Percentiles rank a stretch among this genome's conserved stretches.
Evolutionary conservation across 2,797 vertebrate genomes (phyloP).

Genomic region (Sternarchorhynchus goeldii): DNA sequence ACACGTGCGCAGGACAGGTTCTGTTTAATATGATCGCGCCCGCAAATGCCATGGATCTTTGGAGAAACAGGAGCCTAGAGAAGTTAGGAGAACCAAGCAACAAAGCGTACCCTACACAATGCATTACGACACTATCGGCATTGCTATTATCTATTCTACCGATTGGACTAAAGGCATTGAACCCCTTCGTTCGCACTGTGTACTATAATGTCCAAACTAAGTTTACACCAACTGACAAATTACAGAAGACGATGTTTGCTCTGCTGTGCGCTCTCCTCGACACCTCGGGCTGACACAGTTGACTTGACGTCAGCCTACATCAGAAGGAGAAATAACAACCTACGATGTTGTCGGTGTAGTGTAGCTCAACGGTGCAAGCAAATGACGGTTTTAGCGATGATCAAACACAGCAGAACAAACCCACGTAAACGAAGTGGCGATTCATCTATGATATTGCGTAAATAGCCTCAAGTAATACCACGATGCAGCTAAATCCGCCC

Average conservation of each 20-base stretch:
- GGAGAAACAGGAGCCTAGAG: background rate
- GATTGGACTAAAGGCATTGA: background rate
- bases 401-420: background rate
- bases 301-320: constrained; percentile 50
- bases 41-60: too few relatives aligned
- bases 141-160: too few relatives aligned
- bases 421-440: background rate
- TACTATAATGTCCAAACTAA: constrained; percentile 5
- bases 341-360: constrained; percentile 17
- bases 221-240: constrained; percentile 8
- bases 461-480: constrained; percentile 9
- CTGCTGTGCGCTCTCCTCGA: background rate
- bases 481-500: constrained; percentile 34
- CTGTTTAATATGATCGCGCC: too few relatives aligned
- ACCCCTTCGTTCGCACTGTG: too few relatives aligned
- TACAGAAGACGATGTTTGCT: background rate
- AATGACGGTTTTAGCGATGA: background rate
- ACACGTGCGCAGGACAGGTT: background rate
- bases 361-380: constrained; percentile 8
- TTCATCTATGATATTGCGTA: background rate
- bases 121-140: background rate
- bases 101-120: background rate
- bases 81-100: background rate
- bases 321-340: constrained; percentile 35
- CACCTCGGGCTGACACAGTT: constrained; percentile 24